These are phyloP conservation scores for Mugil cephalus DNA, from an alignment of 2,113 vertebrate genomes.

Conservation along the genomic window DNA sequence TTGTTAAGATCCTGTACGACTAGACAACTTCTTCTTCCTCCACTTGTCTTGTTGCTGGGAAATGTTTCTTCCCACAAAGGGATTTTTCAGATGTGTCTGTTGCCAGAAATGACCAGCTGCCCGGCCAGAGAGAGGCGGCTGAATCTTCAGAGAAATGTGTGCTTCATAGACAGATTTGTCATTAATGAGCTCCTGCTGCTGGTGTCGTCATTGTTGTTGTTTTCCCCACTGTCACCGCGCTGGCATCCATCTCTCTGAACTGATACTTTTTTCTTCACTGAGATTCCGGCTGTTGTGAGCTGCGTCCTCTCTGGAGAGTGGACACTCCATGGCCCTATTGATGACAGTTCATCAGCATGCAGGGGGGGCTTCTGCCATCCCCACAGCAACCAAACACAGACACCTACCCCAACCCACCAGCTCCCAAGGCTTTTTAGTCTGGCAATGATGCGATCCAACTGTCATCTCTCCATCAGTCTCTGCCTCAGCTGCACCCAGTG, in stretches of 20 bases:
- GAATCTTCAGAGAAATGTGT: neutral
- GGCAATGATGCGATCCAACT: slow-evolving; percentile 9
- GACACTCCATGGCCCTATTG: slow-evolving; percentile 58
- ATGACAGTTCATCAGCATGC: slow-evolving; percentile 66
- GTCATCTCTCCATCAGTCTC: neutral
- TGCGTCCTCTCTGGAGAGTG: slow-evolving; percentile 21
- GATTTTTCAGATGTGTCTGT: neutral
- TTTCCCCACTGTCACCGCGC: slow-evolving; percentile 18
- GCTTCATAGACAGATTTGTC: neutral
- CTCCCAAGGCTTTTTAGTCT: slow-evolving; percentile 21
- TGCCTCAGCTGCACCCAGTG: neutral
- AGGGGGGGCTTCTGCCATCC: slow-evolving; percentile 33
- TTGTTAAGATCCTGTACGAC: neutral
- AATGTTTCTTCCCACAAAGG: neutral
- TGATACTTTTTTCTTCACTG: slow-evolving; percentile 28
- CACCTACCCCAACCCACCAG: neutral
- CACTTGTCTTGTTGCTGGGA: neutral
- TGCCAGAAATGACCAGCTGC: neutral
- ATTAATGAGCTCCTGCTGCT: slow-evolving; percentile 7
- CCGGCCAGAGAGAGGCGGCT: neutral
- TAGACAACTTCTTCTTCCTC: neutral
- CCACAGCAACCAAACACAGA: slow-evolving; percentile 40
- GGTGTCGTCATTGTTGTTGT: neutral
- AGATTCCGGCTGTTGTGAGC: slow-evolving; percentile 25
- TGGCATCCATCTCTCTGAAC: slow-evolving; percentile 26